These are phyloP conservation scores for Apostichopus leukothele DNA, from an alignment of 53 echinoderm and acorn worm genomes.

Conservation along the genomic window DNA sequence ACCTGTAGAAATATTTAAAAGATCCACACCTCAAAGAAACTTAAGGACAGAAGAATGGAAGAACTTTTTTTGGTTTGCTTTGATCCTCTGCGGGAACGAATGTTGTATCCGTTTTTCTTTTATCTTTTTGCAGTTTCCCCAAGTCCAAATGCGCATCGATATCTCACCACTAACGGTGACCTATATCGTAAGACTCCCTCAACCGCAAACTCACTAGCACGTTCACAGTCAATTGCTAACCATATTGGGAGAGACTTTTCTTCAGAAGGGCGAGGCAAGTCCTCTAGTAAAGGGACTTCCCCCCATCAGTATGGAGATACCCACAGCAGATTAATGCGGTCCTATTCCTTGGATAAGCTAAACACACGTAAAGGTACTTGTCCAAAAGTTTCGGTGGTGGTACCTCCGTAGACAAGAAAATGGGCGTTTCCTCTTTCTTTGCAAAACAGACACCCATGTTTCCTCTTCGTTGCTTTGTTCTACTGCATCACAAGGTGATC, in stretches of 20 bases:
- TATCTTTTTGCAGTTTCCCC: slow-evolving; percentile 35
- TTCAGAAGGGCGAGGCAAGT: neutral
- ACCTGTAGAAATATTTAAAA: too few relatives aligned
- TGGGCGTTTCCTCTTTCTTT: neutral
- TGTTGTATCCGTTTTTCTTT: neutral
- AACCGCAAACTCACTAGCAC: neutral
- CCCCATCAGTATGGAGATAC: neutral
- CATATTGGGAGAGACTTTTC: slow-evolving; percentile 33
- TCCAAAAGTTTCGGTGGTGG: neutral
- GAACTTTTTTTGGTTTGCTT: too few relatives aligned
- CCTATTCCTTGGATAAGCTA: slow-evolving; percentile 34
- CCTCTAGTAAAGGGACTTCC: neutral
- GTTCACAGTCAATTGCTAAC: slow-evolving; percentile 34
- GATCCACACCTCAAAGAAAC: too few relatives aligned
- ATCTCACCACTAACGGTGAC: slow-evolving; percentile 6
- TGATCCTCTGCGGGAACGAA: neutral
- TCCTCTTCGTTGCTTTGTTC: too few relatives aligned
- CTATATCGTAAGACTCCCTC: slow-evolving; percentile 4
- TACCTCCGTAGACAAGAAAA: neutral
- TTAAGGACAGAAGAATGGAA: too few relatives aligned
- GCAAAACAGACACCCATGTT: too few relatives aligned
- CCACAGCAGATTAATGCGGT: slow-evolving; percentile 24
- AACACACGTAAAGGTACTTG: slow-evolving; percentile 23
- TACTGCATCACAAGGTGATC: too few relatives aligned
- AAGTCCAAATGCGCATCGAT: slow-evolving; percentile 40